Base-by-base conservation (phyloP, 2,113 vertebrate species). In the Syngnathus typhle region DNA sequence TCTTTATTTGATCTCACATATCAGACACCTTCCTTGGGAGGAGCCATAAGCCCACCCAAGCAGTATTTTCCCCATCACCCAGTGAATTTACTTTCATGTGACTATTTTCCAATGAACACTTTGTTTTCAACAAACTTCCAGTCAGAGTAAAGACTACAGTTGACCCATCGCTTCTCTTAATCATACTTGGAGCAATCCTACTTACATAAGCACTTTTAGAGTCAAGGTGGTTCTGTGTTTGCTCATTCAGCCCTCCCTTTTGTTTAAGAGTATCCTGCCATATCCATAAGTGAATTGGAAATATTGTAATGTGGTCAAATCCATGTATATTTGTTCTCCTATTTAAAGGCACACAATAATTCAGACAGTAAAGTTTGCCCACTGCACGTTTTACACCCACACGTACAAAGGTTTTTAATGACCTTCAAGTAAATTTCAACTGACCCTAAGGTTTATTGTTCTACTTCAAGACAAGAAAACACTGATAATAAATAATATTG, bases 1-100 rank as follows among this genome's bases (percentile, higher is more conserved):
- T 49, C 66, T 69, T 67, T 70, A 74, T 79, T 74, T 72, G 71
- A 73, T 69, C 64, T 65, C 69, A 68, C 67, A 49, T 64, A 68
- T 77, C 58, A 32, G 27, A 32, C 27, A 32, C 27, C 27, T 32
- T 32, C 27, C 27, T 32, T 32, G 27, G 27, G 27, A 32, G 18
- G 19, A 38, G 36, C 37, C 58, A 8, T 11, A 27, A 21, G 81
- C 73, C 78, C 78, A 78, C 75, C 81, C 73, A 78, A 19, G 65
- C 23, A 43, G 36, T 70, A 69, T 75, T 72, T 65, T 52, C 65
- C 77, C 63, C 18, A 7, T 47, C 64, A 64, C 69, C 71, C 75
- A 60, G 60, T 81, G 66, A 62, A 70, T 74, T 9, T 37, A 49
- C 6, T 64, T 71, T 81, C 67, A 81, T 67, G 72, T 51, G 76